These are phyloP conservation scores for Loripinus fragilis DNA, from an alignment of 2,888 invertebrate species.

Conservation along the genomic window DNA sequence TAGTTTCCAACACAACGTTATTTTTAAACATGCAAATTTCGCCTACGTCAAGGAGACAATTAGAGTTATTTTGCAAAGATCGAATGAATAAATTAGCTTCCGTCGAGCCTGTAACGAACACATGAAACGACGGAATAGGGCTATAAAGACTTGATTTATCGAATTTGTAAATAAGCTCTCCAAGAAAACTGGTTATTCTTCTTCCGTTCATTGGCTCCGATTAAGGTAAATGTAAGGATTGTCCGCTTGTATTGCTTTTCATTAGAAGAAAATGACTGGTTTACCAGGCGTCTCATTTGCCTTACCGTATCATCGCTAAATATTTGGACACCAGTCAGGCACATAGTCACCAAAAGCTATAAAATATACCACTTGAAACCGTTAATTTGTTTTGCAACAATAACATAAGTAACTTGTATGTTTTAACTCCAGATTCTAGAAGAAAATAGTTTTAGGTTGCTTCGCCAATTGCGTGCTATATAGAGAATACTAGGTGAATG, in stretches of 20 bases:
- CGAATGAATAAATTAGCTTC: slow-evolving; percentile 19
- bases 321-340: too few relatives aligned
- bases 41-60: not conserved
- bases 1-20: too few relatives aligned
- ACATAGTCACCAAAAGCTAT: too few relatives aligned
- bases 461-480: too few relatives aligned
- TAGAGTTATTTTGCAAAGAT: slow-evolving; percentile 19
- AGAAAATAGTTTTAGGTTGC: too few relatives aligned
- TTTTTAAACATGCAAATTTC: too few relatives aligned
- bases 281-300: slow-evolving; percentile 12
- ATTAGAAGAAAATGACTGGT: slow-evolving; percentile 2
- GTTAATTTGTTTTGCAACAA: too few relatives aligned
- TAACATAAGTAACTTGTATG: too few relatives aligned
- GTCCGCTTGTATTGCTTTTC: slow-evolving; percentile 13
- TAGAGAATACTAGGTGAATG: too few relatives aligned
- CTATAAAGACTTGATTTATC: slow-evolving; percentile 14
- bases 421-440: too few relatives aligned
- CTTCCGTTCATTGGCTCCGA: slow-evolving; percentile 14
- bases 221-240: slow-evolving; percentile 3
- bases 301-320: too few relatives aligned
- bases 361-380: too few relatives aligned
- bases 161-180: slow-evolving; percentile 16
- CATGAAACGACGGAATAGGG: slow-evolving; percentile 9
- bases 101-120: slow-evolving; percentile 8
- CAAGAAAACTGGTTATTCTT: slow-evolving; percentile 13